Conservation (phyloP, 2,113 vertebrate species). For the Anthoscopus minutus region DNA sequence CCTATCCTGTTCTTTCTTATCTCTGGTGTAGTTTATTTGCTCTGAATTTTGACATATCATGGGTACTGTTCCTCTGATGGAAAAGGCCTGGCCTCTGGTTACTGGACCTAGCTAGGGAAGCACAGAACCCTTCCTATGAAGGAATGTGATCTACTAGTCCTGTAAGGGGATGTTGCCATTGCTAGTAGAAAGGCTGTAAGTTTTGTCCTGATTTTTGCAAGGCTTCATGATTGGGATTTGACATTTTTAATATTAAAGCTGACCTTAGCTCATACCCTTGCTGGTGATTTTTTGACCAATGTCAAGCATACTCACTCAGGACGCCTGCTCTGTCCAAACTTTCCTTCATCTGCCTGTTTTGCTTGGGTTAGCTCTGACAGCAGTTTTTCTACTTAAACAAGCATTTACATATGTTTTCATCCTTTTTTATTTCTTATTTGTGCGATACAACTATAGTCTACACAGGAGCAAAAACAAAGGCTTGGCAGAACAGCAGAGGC, state of each 20-base stretch:
- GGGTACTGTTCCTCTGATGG: neutral
- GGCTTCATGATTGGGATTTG: neutral
- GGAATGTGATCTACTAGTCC: neutral
- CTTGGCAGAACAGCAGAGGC: neutral
- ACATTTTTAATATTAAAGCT: neutral
- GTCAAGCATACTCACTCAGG: fast-evolving
- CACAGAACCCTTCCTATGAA: neutral
- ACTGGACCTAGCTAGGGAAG: neutral
- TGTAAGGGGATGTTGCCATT: neutral
- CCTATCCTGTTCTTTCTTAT: neutral
- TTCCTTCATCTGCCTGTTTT: neutral
- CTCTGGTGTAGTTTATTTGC: neutral
- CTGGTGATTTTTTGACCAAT: neutral
- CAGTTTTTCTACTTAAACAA: neutral
- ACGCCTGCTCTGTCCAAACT: neutral
- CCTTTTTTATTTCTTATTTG: neutral
- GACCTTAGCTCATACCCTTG: neutral
- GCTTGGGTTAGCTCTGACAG: neutral
- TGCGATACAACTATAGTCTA: neutral
- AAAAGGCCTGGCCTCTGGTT: neutral
- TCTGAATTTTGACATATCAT: neutral
- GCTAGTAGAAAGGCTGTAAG: neutral
- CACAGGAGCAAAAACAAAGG: neutral
- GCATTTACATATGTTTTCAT: neutral
- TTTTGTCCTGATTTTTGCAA: neutral